Conservation (phyloP, 1,140 invertebrate genomes). For the Lasioglossum baleicum region DNA sequence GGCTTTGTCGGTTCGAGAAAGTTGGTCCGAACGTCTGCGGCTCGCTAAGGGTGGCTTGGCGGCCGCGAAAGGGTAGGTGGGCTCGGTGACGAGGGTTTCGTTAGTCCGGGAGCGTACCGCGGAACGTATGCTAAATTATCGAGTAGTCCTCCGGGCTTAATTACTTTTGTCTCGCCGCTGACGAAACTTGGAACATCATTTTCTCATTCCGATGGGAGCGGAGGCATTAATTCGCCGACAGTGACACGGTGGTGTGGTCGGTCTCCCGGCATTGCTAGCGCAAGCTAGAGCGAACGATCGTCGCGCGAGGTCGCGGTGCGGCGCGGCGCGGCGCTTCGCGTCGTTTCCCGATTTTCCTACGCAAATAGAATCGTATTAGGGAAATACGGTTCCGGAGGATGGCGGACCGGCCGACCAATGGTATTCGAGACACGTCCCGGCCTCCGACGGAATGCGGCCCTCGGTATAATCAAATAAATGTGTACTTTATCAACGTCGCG, state of each 20-base stretch:
- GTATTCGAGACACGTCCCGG: conserved; percentile 42
- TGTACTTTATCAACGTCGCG: conserved; percentile 46
- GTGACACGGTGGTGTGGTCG: too few relatives aligned
- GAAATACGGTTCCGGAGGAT: conserved; percentile 36
- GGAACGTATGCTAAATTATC: conserved; percentile 65
- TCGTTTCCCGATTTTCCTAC: conserved; percentile 44
- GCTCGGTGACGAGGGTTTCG: conserved; percentile 20
- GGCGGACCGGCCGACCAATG: conserved; percentile 3
- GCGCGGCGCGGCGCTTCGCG: not conserved
- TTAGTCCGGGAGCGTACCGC: conserved; percentile 16
- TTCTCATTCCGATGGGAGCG: conserved; percentile 47
- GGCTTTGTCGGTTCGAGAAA: conserved; percentile 32
- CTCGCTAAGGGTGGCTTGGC: not conserved
- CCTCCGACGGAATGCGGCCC: conserved; percentile 9
- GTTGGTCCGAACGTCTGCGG: not conserved
- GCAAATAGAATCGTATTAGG: conserved; percentile 49
- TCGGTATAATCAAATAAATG: conserved; percentile 43
- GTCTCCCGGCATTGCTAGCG: too few relatives aligned
- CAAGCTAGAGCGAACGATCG: not conserved
- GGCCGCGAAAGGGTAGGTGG: not conserved
- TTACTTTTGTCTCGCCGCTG: conserved; percentile 63
- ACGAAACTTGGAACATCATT: conserved; percentile 53
- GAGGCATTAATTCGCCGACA: conserved; percentile 45
- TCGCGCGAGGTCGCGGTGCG: not conserved
- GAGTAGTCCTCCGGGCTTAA: conserved; percentile 64